Evolutionary conservation across 30 jellyfish, hydroid and myxozoan genomes (phyloP).

Genomic region (Turritopsis rubra): DNA sequence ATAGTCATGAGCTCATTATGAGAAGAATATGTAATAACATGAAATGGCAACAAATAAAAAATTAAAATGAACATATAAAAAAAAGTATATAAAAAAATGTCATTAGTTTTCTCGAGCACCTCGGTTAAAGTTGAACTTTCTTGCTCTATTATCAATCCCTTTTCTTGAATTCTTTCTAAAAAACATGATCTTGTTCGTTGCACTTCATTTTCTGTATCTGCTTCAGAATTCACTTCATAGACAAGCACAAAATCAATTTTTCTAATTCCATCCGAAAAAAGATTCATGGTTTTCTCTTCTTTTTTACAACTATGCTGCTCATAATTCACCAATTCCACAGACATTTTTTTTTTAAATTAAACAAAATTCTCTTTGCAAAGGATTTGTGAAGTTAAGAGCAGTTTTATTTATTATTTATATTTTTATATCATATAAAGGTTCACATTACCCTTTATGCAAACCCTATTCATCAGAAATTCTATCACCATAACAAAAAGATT

Average conservation of each 20-base stretch:
- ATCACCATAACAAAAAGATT: neutral
- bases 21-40: no score
- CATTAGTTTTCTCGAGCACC: neutral
- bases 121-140: constrained; percentile 4
- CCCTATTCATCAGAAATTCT: neutral
- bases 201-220: constrained; percentile 22
- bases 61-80: no score
- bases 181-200: constrained; percentile 35
- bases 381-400: neutral
- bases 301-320: neutral
- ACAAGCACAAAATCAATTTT: neutral
- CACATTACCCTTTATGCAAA: neutral
- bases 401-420: neutral
- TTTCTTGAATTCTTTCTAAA: constrained; percentile 43
- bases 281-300: neutral
- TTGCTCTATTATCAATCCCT: constrained; percentile 68
- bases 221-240: constrained; percentile 14
- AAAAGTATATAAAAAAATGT: neutral
- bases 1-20: no score
- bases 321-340: neutral
- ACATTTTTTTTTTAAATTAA: neutral
- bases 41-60: no score
- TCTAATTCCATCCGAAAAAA: neutral
- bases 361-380: neutral
- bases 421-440: neutral